Evolutionary conservation across 1,140 invertebrate genomes (phyloP).

Genomic region (Drosophila arawakana): DNA sequence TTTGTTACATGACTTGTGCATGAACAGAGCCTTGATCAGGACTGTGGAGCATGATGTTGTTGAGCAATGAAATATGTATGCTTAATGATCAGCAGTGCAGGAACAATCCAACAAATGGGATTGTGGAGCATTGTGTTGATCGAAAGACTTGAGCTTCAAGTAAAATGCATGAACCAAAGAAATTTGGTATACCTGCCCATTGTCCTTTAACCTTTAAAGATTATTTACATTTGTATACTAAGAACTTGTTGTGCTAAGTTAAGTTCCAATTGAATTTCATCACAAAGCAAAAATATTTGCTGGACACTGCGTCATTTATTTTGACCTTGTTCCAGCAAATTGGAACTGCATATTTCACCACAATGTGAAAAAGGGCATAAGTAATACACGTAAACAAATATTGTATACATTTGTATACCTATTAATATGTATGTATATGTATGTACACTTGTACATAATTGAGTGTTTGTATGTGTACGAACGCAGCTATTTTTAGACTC

Average conservation of each 20-base stretch:
- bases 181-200: neutral
- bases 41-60: conserved; percentile 30
- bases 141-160: neutral
- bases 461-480: no score
- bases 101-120: conserved; percentile 8
- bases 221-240: neutral
- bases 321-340: neutral
- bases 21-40: conserved; percentile 16
- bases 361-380: conserved; percentile 32
- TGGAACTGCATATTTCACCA: conserved; percentile 50
- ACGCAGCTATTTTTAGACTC: neutral
- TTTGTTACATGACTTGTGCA: conserved; percentile 18
- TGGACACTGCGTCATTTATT: conserved; percentile 12
- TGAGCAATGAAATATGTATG: neutral
- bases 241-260: neutral
- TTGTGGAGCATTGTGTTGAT: conserved; percentile 29
- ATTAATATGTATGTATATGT: neutral
- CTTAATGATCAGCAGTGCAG: conserved; percentile 2
- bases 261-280: conserved; percentile 6
- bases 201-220: neutral
- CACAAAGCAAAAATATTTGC: neutral
- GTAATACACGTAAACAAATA: conserved; percentile 9
- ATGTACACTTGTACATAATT: neutral
- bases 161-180: neutral
- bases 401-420: neutral